Conservation (phyloP, 2,888 invertebrate genomes). For the Augiades crinisus region DNA sequence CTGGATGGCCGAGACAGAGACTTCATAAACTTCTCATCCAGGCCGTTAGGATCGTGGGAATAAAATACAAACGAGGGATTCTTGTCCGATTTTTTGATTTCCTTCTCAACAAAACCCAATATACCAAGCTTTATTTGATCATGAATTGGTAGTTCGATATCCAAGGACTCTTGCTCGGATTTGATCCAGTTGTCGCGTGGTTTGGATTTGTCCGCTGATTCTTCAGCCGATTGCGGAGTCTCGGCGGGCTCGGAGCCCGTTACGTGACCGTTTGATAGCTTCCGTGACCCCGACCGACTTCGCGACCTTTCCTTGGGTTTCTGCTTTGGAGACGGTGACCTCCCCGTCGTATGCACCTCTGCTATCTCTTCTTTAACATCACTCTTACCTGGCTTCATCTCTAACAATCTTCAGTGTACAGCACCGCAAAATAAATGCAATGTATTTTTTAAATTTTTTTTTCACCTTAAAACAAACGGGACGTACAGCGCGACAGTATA, state of each 20-base stretch:
- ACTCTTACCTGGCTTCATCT: slow-evolving; percentile 69
- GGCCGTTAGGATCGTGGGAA: slow-evolving; percentile 72
- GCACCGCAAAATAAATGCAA: slow-evolving; percentile 8
- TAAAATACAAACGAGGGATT: slow-evolving; percentile 75
- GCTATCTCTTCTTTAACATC: slow-evolving; percentile 66
- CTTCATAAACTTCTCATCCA: slow-evolving; percentile 73
- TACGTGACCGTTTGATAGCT: slow-evolving; percentile 65
- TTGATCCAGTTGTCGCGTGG: slow-evolving; percentile 70
- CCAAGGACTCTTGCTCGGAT: slow-evolving; percentile 78
- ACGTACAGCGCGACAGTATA: background rate
- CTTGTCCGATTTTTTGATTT: slow-evolving; percentile 74
- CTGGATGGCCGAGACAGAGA: slow-evolving; percentile 68
- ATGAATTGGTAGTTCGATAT: slow-evolving; percentile 81
- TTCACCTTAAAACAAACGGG: slow-evolving; percentile 1
- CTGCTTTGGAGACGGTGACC: slow-evolving; percentile 69
- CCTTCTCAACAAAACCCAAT: slow-evolving; percentile 75
- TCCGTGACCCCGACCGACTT: slow-evolving; percentile 61
- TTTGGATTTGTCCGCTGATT: slow-evolving; percentile 56
- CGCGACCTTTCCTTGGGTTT: slow-evolving; percentile 53
- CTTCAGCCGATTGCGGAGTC: slow-evolving; percentile 37
- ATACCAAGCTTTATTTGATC: slow-evolving; percentile 78
- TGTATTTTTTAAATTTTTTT: background rate
- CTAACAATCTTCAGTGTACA: slow-evolving; percentile 1
- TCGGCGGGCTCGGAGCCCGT: slow-evolving; percentile 37
- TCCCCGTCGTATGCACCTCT: slow-evolving; percentile 64